These are phyloP conservation scores for Eudemis profundana DNA, from an alignment of 2,888 invertebrate genomes.

Conservation along the genomic window DNA sequence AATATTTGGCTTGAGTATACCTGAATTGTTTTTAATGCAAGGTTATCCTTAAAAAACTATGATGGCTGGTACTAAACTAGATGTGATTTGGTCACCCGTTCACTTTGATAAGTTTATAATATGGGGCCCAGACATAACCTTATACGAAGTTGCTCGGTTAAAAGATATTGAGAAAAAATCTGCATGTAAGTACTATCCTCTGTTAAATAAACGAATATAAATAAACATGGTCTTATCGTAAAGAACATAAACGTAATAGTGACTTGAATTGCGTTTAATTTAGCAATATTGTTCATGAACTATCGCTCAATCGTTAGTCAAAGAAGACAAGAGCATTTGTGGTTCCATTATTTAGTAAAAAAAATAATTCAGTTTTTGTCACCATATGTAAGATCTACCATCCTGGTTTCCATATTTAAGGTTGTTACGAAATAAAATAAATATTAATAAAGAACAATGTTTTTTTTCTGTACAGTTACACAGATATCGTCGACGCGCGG, in stretches of 20 bases:
- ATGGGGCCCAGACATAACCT: constrained; percentile 95
- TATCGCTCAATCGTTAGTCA: not conserved
- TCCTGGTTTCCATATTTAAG: too few species aligned
- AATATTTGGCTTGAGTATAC: not conserved
- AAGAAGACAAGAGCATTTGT: too few species aligned
- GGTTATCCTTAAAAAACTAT: constrained; percentile 42
- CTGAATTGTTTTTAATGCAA: constrained; percentile 2
- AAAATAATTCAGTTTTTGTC: not conserved
- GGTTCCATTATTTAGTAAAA: not conserved
- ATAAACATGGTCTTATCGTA: not conserved
- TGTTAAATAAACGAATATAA: not conserved
- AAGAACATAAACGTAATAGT: not conserved
- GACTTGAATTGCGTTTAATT: not conserved
- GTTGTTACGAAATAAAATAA: too few species aligned
- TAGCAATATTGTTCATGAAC: not conserved
- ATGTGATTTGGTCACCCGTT: constrained; percentile 95
- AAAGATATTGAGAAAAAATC: constrained; percentile 85
- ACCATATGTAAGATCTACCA: too few species aligned
- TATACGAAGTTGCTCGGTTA: constrained; percentile 90
- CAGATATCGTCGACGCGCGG: constrained; percentile 89
- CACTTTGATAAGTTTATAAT: constrained; percentile 92
- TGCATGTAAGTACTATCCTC: constrained; percentile 63
- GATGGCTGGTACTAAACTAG: constrained; percentile 86
- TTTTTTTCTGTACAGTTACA: constrained; percentile 78
- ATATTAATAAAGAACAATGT: constrained; percentile 22